phyloP scores from a whole-genome alignment of 2,113 vertebrate genomes.

The Sigmodon hispidus region DNA sequence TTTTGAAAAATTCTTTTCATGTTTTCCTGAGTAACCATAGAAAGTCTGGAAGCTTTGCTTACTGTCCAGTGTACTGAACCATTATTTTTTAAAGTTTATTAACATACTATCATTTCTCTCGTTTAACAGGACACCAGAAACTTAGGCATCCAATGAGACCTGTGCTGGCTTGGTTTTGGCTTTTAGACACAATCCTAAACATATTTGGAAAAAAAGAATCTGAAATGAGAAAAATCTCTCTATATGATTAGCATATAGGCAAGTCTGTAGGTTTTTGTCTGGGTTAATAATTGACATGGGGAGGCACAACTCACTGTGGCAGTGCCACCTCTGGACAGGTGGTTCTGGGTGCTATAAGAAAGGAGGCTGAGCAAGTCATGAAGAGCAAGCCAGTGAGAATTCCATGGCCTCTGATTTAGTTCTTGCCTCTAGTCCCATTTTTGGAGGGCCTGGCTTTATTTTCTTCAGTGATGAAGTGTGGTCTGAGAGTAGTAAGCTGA shows the following conservation, averaged over 20 bases:
- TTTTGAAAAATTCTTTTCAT: slow-evolving; percentile 39
- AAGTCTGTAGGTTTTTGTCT: background rate
- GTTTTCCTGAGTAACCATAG: background rate
- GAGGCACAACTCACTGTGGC: background rate
- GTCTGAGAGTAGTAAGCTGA: background rate
- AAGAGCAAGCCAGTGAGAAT: background rate
- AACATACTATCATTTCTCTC: background rate
- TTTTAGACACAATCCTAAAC: background rate
- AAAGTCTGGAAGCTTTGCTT: background rate
- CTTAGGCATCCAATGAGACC: background rate
- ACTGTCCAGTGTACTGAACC: background rate
- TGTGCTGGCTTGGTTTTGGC: background rate
- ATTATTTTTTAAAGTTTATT: background rate
- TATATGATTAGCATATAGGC: too few species aligned
- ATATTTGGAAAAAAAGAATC: background rate
- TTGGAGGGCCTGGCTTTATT: background rate
- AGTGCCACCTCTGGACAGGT: background rate
- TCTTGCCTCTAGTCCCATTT: background rate
- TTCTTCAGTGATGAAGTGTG: background rate
- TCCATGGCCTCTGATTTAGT: too few species aligned
- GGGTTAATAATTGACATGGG: background rate
- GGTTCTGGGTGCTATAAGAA: background rate
- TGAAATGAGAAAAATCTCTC: background rate
- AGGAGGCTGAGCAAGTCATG: background rate
- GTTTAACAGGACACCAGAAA: background rate